phyloP scores from a whole-genome alignment of 2,113 vertebrate genomes.

The Zosterops borbonicus region DNA sequence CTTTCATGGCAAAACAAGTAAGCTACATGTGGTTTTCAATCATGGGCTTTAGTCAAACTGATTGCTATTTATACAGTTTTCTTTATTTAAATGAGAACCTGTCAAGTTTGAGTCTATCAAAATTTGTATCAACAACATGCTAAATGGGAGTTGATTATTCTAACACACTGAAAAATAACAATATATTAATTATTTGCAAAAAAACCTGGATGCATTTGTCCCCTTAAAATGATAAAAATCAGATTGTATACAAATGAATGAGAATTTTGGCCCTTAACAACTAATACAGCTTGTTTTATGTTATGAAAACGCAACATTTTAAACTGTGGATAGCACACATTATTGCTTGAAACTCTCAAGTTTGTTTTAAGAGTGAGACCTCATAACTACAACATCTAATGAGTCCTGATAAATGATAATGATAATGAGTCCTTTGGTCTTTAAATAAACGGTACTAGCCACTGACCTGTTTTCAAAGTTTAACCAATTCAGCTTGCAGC shows the following conservation, averaged over 20 bases:
- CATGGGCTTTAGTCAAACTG: background rate
- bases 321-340: background rate
- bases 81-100: background rate
- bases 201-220: background rate
- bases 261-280: background rate
- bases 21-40: background rate
- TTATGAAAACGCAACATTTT: background rate
- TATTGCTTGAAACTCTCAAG: background rate
- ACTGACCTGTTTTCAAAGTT: background rate
- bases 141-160: background rate
- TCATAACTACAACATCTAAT: background rate
- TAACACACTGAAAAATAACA: background rate
- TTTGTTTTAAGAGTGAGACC: slow-evolving; percentile 27
- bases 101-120: background rate
- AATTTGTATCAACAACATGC: background rate
- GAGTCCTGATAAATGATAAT: background rate
- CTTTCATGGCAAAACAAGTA: background rate
- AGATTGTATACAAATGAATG: background rate
- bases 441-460: background rate
- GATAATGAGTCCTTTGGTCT: background rate
- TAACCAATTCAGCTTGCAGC: background rate
- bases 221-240: background rate
- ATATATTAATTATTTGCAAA: background rate
- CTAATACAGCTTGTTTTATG: background rate
- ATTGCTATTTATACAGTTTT: background rate